phyloP scores from a whole-genome alignment of 2,113 vertebrate species.

The Dasypus novemcinctus region DNA sequence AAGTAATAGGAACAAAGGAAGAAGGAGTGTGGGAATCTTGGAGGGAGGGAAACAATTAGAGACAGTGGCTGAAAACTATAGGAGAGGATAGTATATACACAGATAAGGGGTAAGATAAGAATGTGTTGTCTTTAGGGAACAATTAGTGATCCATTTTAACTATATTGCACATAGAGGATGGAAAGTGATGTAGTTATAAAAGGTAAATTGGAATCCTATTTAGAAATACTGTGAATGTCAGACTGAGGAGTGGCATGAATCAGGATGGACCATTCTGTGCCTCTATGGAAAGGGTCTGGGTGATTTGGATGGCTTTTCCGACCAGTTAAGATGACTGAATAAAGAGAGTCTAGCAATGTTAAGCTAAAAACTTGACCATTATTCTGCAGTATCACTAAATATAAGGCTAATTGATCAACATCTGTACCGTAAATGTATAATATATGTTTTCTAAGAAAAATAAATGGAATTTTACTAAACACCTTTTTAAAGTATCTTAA shows the following conservation, averaged over 20 bases:
- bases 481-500: conserved; percentile 68
- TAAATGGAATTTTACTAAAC: conserved; percentile 71
- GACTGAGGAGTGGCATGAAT: background rate
- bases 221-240: background rate
- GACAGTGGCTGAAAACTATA: background rate
- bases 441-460: conserved; percentile 54
- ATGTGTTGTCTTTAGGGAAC: background rate
- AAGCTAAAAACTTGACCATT: background rate
- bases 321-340: background rate
- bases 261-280: background rate
- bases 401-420: conserved; percentile 8
- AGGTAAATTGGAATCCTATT: background rate
- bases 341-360: background rate
- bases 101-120: background rate
- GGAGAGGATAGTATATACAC: background rate
- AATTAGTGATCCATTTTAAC: background rate
- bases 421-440: background rate
- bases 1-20: background rate
- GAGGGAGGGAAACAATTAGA: background rate
- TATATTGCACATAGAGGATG: background rate
- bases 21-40: rapidly evolving
- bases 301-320: background rate
- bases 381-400: background rate
- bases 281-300: background rate
- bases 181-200: background rate